These are phyloP conservation scores for Zhengitettix transpicula DNA, from an alignment of 2,888 invertebrate species.

Conservation along the genomic window DNA sequence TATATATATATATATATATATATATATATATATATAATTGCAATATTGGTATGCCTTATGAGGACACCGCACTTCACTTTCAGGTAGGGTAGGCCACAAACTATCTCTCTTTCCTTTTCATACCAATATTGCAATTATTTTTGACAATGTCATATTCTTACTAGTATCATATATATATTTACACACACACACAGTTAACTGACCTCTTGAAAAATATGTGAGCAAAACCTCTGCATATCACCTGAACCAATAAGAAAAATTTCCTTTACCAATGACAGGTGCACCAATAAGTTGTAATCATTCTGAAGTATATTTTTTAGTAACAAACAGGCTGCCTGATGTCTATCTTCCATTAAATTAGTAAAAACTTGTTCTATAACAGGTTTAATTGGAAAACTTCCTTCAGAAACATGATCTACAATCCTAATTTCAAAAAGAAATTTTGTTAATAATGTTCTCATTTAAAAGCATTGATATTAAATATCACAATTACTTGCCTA, in stretches of 20 bases:
- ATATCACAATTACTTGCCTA: too few relatives aligned
- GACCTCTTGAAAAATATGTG: conserved; percentile 30
- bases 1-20: too few relatives aligned
- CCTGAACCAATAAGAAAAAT: conserved; percentile 35
- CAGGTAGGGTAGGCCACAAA: too few relatives aligned
- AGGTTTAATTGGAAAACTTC: conserved; percentile 25
- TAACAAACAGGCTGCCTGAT: conserved; percentile 27
- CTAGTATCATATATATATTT: too few relatives aligned
- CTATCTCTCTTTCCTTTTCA: too few relatives aligned
- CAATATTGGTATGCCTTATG: too few relatives aligned
- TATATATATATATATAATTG: too few relatives aligned
- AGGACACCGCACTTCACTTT: too few relatives aligned
- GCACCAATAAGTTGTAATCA: conserved; percentile 28
- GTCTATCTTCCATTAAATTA: conserved; percentile 26
- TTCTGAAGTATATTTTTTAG: conserved; percentile 30
- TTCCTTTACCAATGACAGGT: conserved; percentile 30
- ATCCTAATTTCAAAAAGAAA: not conserved
- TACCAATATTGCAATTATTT: too few relatives aligned
- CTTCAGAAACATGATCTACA: not conserved
- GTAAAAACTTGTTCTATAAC: conserved; percentile 26
- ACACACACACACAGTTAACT: too few relatives aligned
- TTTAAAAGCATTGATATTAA: too few relatives aligned
- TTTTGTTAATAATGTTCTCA: not conserved
- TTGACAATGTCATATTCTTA: too few relatives aligned
- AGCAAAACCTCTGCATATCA: conserved; percentile 33